These are phyloP conservation scores for Brachionus sp. DNA, from an alignment of 1,140 invertebrate species.

Conservation along the genomic window DNA sequence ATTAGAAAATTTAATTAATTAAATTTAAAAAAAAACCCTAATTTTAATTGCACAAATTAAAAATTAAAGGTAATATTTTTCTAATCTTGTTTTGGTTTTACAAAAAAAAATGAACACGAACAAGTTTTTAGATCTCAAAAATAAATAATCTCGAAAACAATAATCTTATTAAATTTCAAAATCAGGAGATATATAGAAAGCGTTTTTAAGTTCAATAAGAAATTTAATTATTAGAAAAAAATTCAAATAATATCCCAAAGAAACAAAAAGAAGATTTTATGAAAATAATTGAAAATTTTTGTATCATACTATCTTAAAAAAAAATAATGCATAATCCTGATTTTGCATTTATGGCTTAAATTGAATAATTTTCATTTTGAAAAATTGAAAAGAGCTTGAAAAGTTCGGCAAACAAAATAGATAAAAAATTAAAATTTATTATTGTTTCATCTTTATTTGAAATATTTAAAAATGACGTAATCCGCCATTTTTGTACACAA, in stretches of 20 bases:
- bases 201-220: background rate
- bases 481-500: background rate
- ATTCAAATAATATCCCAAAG: background rate
- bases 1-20: no score
- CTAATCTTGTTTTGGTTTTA: background rate
- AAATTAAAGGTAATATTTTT: background rate
- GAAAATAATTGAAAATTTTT: conserved; percentile 12
- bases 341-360: background rate
- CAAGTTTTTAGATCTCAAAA: background rate
- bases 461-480: conserved; percentile 37
- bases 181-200: background rate
- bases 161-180: conserved; percentile 12
- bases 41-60: no score
- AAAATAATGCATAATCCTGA: background rate
- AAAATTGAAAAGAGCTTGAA: background rate
- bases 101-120: background rate
- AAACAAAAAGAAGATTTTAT: background rate
- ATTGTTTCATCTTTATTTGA: conserved; percentile 18
- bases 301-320: background rate
- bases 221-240: conserved; percentile 12
- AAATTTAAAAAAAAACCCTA: no score
- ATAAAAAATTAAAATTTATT: conserved; percentile 30
- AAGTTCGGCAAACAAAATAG: conserved; percentile 15
- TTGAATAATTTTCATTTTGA: conserved; percentile 5
- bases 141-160: background rate